phyloP scores from a whole-genome alignment of 2,113 vertebrate genomes.

The Brachirus orientalis region DNA sequence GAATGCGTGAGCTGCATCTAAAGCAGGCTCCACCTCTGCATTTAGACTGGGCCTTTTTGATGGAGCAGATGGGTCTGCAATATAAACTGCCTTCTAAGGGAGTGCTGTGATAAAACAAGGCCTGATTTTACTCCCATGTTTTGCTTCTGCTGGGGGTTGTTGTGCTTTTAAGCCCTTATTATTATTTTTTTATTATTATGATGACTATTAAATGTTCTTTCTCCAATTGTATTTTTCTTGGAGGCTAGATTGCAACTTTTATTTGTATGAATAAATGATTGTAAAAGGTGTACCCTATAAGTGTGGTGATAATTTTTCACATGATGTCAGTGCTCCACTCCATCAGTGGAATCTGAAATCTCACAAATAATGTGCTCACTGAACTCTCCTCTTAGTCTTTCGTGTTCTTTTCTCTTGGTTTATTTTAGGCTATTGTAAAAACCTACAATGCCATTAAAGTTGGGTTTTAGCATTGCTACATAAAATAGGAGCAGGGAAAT shows the following conservation, averaged over 20 bases:
- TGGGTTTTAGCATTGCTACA: conserved; percentile 31
- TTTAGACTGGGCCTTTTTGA: conserved; percentile 78
- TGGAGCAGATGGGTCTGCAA: conserved; percentile 89
- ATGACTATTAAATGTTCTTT: conserved; percentile 38
- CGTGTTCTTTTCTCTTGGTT: conserved; percentile 26
- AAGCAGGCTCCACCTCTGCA: conserved; percentile 80
- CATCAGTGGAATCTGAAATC: neutral
- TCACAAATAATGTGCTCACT: neutral
- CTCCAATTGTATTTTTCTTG: conserved; percentile 32
- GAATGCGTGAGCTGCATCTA: conserved; percentile 86
- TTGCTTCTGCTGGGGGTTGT: conserved; percentile 45
- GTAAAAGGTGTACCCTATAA: neutral
- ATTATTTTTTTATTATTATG: conserved; percentile 26
- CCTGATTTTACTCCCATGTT: conserved; percentile 38
- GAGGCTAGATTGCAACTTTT: conserved; percentile 16
- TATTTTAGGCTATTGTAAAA: conserved; percentile 58
- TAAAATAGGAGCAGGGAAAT: conserved; percentile 36
- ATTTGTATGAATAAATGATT: neutral
- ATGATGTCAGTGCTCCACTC: conserved; percentile 18
- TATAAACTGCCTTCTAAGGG: conserved; percentile 88
- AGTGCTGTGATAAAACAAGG: conserved; percentile 74
- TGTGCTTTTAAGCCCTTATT: conserved; percentile 39
- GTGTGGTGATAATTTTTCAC: conserved; percentile 8
- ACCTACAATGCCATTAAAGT: conserved; percentile 47
- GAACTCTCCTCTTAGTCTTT: conserved; percentile 13